phyloP scores from a whole-genome alignment of 2,797 vertebrate species.

The Chromobotia macracanthus region DNA sequence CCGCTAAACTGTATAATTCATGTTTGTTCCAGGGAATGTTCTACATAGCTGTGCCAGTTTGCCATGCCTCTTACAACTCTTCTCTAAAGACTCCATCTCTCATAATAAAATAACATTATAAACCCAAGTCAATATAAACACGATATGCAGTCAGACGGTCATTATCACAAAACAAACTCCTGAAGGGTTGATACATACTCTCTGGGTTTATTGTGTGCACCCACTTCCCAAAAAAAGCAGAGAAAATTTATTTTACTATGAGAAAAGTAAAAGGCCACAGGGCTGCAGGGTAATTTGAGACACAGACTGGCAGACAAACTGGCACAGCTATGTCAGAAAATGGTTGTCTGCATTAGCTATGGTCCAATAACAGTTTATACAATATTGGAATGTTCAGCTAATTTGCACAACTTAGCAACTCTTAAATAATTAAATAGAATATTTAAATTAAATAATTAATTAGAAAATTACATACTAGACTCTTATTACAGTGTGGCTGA shows the following conservation, averaged over 20 bases:
- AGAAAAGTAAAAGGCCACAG: neutral
- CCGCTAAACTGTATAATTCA: neutral
- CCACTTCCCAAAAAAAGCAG: neutral
- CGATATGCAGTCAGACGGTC: neutral
- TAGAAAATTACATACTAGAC: neutral
- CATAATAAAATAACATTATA: conserved; percentile 1
- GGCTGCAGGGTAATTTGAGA: neutral
- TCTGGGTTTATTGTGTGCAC: neutral
- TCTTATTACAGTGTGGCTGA: neutral
- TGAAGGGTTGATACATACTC: neutral
- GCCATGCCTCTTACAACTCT: neutral
- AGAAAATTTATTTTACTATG: neutral
- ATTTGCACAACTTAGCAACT: neutral
- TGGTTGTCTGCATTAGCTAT: neutral
- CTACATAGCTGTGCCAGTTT: neutral
- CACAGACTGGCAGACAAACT: neutral
- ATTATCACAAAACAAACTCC: conserved; percentile 1
- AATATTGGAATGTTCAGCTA: neutral
- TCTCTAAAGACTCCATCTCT: neutral
- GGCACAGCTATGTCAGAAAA: neutral
- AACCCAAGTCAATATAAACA: neutral
- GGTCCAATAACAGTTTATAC: neutral
- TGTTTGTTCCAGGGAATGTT: neutral
- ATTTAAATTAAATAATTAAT: too few relatives aligned
- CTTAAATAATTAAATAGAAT: too few relatives aligned